A percentile compares a stretch with the other conserved stretches of the same genome.
Evolutionary conservation across 2,113 vertebrate genomes (phyloP).

Genomic region (Ranitomeya variabilis): DNA sequence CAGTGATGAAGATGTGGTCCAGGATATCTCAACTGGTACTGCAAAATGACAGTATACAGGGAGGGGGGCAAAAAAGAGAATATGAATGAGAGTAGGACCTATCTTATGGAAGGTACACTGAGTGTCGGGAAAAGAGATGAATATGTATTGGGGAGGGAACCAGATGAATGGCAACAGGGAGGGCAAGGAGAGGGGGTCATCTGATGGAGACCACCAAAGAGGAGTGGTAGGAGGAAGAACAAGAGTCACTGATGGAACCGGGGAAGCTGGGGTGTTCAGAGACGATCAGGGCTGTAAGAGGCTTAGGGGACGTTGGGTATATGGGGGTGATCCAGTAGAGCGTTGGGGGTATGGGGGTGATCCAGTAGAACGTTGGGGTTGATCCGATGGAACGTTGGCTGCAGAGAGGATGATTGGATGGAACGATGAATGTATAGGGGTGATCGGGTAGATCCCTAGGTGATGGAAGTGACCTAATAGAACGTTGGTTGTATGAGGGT

Average conservation of each 20-base stretch:
- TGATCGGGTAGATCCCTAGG: background rate
- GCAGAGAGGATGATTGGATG: background rate
- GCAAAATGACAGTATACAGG: slow-evolving; percentile 3
- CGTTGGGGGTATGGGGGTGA: background rate
- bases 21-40: background rate
- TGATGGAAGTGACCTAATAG: background rate
- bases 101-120: background rate
- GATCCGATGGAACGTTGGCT: background rate
- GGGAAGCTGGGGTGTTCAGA: background rate
- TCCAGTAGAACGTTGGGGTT: background rate
- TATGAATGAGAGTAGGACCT: slow-evolving; percentile 14
- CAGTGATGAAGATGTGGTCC: background rate
- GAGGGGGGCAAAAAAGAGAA: background rate
- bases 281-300: background rate
- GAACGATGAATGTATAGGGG: background rate
- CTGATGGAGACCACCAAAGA: background rate
- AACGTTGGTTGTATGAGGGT: background rate
- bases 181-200: slow-evolving; percentile 10
- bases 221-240: background rate
- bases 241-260: background rate
- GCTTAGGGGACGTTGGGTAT: background rate
- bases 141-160: background rate
- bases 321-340: background rate
- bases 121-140: background rate
- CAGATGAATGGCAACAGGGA: slow-evolving; percentile 13